phyloP scores from a whole-genome alignment of 2,888 invertebrate species.

The Galeopsomyia nigrocyanea region DNA sequence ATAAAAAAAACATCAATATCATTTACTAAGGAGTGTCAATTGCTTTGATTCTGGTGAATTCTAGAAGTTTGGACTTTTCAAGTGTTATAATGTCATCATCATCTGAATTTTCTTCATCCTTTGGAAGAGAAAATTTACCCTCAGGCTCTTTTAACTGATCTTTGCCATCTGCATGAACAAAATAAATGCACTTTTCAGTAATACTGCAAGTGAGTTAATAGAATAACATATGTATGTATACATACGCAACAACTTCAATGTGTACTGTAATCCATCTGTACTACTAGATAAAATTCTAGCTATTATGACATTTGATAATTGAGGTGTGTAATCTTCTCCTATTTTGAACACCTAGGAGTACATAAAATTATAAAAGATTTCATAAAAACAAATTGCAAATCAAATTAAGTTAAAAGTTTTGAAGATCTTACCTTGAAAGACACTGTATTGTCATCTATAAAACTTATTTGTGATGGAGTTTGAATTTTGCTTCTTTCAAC shows the following conservation, averaged over 20 bases:
- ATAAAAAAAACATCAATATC: constrained; percentile 3
- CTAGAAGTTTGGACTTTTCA: constrained; percentile 39
- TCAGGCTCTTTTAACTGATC: constrained; percentile 60
- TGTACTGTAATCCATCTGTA: constrained; percentile 50
- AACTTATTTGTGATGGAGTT: constrained; percentile 37
- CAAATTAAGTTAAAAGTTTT: constrained; percentile 26
- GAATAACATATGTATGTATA: constrained; percentile 20
- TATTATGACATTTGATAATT: constrained; percentile 64
- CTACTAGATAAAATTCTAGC: constrained; percentile 57
- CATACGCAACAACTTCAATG: constrained; percentile 57
- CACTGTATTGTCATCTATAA: constrained; percentile 50
- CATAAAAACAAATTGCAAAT: constrained; percentile 29
- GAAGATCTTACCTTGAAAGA: constrained; percentile 53
- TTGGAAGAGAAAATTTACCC: constrained; percentile 64
- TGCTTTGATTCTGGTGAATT: constrained; percentile 31
- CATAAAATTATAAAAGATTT: constrained; percentile 36
- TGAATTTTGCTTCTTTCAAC: constrained; percentile 23
- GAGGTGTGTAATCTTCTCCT: constrained; percentile 65
- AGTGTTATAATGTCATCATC: constrained; percentile 29
- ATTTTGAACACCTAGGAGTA: constrained; percentile 64
- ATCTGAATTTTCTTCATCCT: constrained; percentile 50
- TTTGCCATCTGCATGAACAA: constrained; percentile 59
- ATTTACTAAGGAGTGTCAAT: not conserved
- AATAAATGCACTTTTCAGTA: constrained; percentile 7
- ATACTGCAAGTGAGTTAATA: no score